Evolutionary conservation across 92 coral and sea anemone genomes (phyloP).

Genomic region (Umimayanthus chanpuru): DNA sequence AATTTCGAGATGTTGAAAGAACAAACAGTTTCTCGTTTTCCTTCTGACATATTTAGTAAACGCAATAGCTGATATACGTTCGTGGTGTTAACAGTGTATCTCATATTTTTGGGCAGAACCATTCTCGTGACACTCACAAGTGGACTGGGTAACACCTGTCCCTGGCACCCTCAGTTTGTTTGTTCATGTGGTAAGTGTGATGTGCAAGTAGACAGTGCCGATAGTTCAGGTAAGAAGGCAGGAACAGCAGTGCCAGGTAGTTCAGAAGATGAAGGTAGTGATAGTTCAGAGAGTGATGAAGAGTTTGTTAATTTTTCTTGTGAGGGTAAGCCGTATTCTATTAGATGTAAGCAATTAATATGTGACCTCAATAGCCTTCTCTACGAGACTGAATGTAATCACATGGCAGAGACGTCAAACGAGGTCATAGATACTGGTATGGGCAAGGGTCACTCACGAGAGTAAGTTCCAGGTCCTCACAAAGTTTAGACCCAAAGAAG

Average conservation of each 20-base stretch:
- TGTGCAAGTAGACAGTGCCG: background rate
- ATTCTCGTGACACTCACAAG: constrained; percentile 31
- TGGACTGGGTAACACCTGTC: constrained; percentile 17
- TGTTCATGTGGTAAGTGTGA: constrained; percentile 38
- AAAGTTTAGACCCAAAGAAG: constrained; percentile 50
- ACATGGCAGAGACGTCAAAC: constrained; percentile 50
- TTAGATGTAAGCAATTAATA: constrained; percentile 42
- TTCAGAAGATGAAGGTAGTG: background rate
- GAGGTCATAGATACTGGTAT: constrained; percentile 43
- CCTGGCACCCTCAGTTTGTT: constrained; percentile 25
- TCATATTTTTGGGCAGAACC: constrained; percentile 32
- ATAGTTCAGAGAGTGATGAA: too few relatives aligned
- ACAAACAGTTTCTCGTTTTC: too few relatives aligned
- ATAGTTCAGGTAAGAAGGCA: background rate
- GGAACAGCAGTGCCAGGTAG: background rate
- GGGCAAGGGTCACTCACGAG: constrained; percentile 59
- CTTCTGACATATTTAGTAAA: too few relatives aligned
- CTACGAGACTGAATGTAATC: constrained; percentile 66
- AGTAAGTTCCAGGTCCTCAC: constrained; percentile 50
- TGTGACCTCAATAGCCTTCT: constrained; percentile 57
- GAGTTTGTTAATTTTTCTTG: constrained; percentile 3
- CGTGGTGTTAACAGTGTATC: too few relatives aligned
- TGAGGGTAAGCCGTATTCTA: constrained; percentile 50
- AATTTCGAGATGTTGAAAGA: too few relatives aligned
- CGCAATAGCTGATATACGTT: too few relatives aligned